A percentile compares a stretch with the other conserved stretches of the same genome.
Evolutionary conservation across 2,888 invertebrate species (phyloP).

Genomic region (Panzeria rudis): DNA sequence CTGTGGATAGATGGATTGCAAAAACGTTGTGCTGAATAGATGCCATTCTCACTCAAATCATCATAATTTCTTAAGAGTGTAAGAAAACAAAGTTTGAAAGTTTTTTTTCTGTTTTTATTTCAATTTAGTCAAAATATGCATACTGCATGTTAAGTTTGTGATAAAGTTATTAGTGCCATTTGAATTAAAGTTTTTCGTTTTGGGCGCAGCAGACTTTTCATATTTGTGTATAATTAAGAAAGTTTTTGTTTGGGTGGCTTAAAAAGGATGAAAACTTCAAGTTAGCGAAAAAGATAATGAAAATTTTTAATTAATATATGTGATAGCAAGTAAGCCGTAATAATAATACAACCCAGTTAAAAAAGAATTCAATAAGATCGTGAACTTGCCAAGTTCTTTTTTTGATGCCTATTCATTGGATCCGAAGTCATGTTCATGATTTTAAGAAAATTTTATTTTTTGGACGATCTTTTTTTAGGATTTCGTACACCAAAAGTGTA

Average conservation of each 20-base stretch:
- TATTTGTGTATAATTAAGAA: neutral
- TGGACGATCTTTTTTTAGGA: too few relatives aligned
- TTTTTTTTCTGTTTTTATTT: neutral
- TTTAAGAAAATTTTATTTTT: too few relatives aligned
- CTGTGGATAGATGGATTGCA: constrained; percentile 1
- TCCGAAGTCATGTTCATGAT: too few relatives aligned
- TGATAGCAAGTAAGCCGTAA: too few relatives aligned
- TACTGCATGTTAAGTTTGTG: neutral
- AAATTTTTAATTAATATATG: too few relatives aligned
- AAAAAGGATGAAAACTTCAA: neutral
- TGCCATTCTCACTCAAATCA: constrained; percentile 46
- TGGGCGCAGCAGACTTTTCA: neutral
- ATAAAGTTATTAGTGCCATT: constrained; percentile 23
- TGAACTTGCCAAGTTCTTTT: too few relatives aligned
- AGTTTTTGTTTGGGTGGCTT: neutral
- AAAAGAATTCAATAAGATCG: too few relatives aligned
- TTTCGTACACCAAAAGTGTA: too few relatives aligned
- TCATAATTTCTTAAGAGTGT: constrained; percentile 13
- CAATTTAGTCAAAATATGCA: constrained; percentile 12
- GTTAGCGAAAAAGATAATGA: too few relatives aligned
- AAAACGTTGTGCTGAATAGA: constrained; percentile 23
- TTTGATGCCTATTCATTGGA: too few relatives aligned
- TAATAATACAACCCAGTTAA: too few relatives aligned
- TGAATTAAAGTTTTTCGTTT: neutral
- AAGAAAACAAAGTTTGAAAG: neutral